A percentile compares a stretch with the other conserved stretches of the same genome.
These are phyloP conservation scores for Misgurnus mizolepis DNA, from an alignment of 2,113 vertebrate species.

Conservation along the genomic window DNA sequence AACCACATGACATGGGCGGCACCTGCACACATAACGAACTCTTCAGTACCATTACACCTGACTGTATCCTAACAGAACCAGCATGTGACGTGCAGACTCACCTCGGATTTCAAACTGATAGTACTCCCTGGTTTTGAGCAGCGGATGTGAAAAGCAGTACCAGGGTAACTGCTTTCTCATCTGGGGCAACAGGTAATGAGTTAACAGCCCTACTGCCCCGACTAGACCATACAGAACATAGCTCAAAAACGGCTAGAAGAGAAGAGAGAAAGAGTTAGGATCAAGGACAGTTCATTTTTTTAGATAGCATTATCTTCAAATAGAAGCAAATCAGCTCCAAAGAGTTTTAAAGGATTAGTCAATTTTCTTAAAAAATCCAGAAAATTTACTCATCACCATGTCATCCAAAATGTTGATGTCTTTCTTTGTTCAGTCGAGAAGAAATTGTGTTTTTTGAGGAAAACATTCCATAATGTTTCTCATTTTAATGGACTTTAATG, in stretches of 20 bases:
- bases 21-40: conserved; percentile 70
- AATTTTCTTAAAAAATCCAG: too few relatives aligned
- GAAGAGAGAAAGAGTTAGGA: conserved; percentile 18
- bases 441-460: too few relatives aligned
- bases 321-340: background rate
- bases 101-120: conserved; percentile 97
- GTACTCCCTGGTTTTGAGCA: conserved; percentile 95
- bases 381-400: too few relatives aligned
- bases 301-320: too few relatives aligned
- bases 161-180: conserved; percentile 96
- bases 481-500: too few relatives aligned
- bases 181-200: conserved; percentile 95
- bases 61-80: background rate
- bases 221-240: conserved; percentile 91
- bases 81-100: conserved; percentile 66
- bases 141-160: conserved; percentile 95
- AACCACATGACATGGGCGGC: conserved; percentile 99
- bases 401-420: too few relatives aligned
- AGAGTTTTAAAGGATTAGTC: too few relatives aligned
- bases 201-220: conserved; percentile 86
- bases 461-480: too few relatives aligned
- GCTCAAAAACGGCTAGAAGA: conserved; percentile 88
- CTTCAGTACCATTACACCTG: background rate
- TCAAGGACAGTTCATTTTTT: background rate
- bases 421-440: too few relatives aligned